These are phyloP conservation scores for Acromyrmex charruanus DNA, from an alignment of 1,140 invertebrate genomes.

Conservation along the genomic window DNA sequence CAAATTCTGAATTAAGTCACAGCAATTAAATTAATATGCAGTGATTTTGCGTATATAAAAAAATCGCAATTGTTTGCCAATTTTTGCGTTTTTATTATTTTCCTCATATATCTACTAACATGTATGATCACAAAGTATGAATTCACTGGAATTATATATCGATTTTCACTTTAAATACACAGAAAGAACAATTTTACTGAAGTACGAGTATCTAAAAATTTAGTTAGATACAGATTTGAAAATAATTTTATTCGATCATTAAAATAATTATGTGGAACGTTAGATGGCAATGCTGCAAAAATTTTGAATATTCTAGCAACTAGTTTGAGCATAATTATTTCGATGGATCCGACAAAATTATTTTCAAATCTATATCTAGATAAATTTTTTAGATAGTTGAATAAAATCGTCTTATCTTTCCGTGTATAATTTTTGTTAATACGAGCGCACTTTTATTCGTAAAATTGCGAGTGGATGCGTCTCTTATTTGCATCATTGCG, in stretches of 20 bases:
- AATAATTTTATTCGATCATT: too few species aligned
- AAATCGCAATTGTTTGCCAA: neutral
- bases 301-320: too few species aligned
- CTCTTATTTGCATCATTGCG: conserved; percentile 49
- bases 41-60: neutral
- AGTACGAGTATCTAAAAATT: too few species aligned
- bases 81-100: neutral
- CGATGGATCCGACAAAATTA: too few species aligned
- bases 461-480: conserved; percentile 12
- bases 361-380: too few species aligned
- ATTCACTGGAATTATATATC: neutral
- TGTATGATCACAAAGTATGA: neutral
- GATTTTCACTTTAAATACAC: too few species aligned
- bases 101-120: neutral
- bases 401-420: neutral
- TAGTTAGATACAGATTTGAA: too few species aligned
- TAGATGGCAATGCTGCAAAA: too few species aligned
- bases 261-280: too few species aligned
- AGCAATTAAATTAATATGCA: neutral
- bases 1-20: neutral
- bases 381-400: too few species aligned
- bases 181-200: too few species aligned
- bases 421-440: conserved; percentile 26
- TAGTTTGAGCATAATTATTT: too few species aligned
- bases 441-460: neutral